Evolutionary conservation across 2,888 invertebrate species (phyloP).

Genomic region (Beris morrisii): DNA sequence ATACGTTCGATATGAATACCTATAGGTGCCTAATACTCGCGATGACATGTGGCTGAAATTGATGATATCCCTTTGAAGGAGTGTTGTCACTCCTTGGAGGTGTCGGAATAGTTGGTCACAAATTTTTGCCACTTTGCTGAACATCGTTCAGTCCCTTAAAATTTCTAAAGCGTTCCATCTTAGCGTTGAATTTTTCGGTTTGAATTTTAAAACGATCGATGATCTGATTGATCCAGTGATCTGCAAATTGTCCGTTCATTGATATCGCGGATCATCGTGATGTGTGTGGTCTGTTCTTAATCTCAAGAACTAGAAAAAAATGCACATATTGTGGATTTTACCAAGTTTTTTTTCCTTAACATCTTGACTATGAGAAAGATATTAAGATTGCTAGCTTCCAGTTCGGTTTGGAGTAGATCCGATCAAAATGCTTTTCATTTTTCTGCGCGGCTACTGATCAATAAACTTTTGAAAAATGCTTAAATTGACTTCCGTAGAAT

Average conservation of each 20-base stretch:
- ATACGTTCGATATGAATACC: no score
- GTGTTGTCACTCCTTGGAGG: constrained; percentile 18
- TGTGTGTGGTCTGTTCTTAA: constrained; percentile 24
- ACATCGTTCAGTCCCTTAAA: background rate
- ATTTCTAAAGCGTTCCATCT: no score
- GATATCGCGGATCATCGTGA: constrained; percentile 19
- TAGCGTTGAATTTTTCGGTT: no score
- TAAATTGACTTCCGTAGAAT: constrained; percentile 22
- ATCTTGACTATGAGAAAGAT: no score
- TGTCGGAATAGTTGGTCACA: constrained; percentile 21
- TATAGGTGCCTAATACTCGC: no score
- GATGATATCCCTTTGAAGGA: constrained; percentile 19
- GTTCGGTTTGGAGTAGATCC: background rate
- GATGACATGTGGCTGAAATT: no score
- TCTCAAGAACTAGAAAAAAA: background rate
- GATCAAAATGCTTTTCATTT: constrained; percentile 26
- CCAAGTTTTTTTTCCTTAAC: no score
- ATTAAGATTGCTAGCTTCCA: no score
- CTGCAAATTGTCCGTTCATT: constrained; percentile 31
- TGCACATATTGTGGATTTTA: no score
- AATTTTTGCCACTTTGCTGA: constrained; percentile 23
- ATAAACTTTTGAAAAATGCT: constrained; percentile 21
- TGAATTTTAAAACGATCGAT: constrained; percentile 1
- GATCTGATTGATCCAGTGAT: constrained; percentile 29
- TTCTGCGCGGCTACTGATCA: constrained; percentile 24